Percentiles rank a stretch among this genome's conserved stretches.
phyloP scores from a whole-genome alignment of 2,113 vertebrate species.

The Eleginops maclovinus region DNA sequence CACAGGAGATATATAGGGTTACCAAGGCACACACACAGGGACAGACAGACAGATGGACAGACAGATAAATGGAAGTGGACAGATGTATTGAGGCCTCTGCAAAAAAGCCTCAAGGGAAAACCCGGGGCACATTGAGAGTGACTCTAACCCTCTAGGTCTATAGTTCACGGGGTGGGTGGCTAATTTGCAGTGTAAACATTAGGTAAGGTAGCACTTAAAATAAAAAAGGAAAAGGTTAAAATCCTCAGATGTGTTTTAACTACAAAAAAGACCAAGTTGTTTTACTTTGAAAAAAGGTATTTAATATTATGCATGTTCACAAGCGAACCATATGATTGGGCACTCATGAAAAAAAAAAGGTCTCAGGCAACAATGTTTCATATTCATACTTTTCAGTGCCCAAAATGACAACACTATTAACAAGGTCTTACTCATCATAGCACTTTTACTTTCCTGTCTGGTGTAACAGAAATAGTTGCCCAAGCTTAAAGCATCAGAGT shows the following conservation, averaged over 20 bases:
- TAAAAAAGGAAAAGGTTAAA: neutral
- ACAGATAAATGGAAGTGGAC: constrained; percentile 60
- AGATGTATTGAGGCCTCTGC: constrained; percentile 65
- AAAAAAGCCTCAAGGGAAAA: constrained; percentile 31
- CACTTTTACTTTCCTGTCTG: neutral
- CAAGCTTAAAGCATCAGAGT: neutral
- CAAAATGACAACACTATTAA: neutral
- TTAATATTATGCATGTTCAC: neutral
- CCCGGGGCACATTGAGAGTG: constrained; percentile 30
- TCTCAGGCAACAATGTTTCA: constrained; percentile 7
- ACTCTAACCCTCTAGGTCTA: constrained; percentile 46
- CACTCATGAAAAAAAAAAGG: neutral
- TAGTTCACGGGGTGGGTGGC: constrained; percentile 48
- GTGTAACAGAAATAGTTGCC: neutral
- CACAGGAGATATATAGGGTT: constrained; percentile 69
- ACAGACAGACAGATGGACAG: constrained; percentile 68
- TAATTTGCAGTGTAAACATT: constrained; percentile 24
- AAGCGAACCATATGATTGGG: neutral
- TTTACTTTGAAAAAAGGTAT: neutral
- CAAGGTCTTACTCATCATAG: neutral
- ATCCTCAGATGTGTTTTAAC: neutral
- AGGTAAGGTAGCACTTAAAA: neutral
- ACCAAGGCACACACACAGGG: constrained; percentile 58
- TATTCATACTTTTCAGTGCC: constrained; percentile 1
- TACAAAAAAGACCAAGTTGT: neutral